phyloP scores from a whole-genome alignment of 2,113 vertebrate genomes.

The Tenebrosternarchus preto region DNA sequence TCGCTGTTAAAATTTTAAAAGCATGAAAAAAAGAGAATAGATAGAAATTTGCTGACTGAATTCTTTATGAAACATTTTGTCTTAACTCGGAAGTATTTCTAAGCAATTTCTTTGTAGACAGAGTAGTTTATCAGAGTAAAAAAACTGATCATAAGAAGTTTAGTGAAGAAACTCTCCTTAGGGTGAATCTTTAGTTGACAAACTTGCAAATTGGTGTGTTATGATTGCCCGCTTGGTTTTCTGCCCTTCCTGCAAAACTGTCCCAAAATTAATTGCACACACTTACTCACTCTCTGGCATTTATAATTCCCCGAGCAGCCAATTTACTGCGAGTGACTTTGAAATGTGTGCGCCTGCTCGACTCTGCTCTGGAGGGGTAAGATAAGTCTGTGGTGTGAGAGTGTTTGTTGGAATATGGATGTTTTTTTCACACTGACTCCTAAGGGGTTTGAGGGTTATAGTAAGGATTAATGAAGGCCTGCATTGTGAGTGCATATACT shows the following conservation, averaged over 20 bases:
- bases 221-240: slow-evolving; percentile 24
- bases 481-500: slow-evolving; percentile 41
- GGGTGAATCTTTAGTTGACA: slow-evolving; percentile 5
- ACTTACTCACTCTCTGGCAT: slow-evolving; percentile 61
- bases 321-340: slow-evolving; percentile 71
- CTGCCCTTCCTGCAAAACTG: slow-evolving; percentile 55
- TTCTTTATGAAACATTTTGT: too few relatives aligned
- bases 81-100: too few relatives aligned
- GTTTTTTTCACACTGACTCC: slow-evolving; percentile 54
- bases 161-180: background rate
- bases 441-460: slow-evolving; percentile 47
- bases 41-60: too few relatives aligned
- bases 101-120: background rate
- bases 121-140: background rate
- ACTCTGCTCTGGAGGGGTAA: slow-evolving; percentile 68
- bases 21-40: too few relatives aligned
- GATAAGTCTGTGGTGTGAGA: slow-evolving; percentile 69
- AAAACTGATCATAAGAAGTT: slow-evolving; percentile 19
- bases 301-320: slow-evolving; percentile 70
- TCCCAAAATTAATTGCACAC: slow-evolving; percentile 70
- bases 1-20: too few relatives aligned
- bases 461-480: slow-evolving; percentile 62
- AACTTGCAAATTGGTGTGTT: slow-evolving; percentile 16
- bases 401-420: slow-evolving; percentile 67
- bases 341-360: slow-evolving; percentile 71